Evolutionary conservation across 1,140 invertebrate species (phyloP).

Genomic region (Pogonognathellus flavescens): DNA sequence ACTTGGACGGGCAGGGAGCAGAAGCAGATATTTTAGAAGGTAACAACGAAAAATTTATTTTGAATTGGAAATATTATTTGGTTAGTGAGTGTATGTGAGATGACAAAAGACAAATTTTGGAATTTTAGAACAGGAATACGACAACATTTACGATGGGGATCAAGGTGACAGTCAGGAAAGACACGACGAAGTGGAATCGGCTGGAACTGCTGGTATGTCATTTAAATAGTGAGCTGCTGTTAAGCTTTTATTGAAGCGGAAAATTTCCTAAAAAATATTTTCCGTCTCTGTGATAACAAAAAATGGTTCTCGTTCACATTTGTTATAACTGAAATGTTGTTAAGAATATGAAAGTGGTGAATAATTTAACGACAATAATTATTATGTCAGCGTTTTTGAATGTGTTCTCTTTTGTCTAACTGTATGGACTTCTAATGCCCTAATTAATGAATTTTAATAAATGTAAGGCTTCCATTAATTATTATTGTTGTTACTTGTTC

Average conservation of each 20-base stretch:
- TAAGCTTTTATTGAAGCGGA: slow-evolving; percentile 4
- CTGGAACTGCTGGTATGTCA: slow-evolving; percentile 42
- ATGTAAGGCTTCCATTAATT: background rate
- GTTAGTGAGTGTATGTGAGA: too few species aligned
- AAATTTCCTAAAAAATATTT: background rate
- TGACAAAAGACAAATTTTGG: too few species aligned
- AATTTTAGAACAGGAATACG: too few species aligned
- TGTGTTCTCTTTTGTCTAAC: background rate
- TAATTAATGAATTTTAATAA: slow-evolving; percentile 45
- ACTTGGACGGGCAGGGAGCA: slow-evolving; percentile 50
- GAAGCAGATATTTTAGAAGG: slow-evolving; percentile 1
- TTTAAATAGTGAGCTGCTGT: background rate
- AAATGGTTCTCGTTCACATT: background rate
- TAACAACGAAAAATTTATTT: background rate
- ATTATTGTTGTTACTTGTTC: background rate
- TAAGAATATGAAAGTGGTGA: too few species aligned
- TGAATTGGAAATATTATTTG: too few species aligned
- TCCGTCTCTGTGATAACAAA: background rate
- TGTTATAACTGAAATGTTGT: background rate
- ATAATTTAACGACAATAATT: background rate
- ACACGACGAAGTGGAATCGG: slow-evolving; percentile 18
- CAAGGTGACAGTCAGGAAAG: slow-evolving; percentile 14
- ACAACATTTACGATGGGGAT: background rate
- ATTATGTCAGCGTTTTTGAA: background rate
- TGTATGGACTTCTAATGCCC: background rate